Base-by-base conservation (phyloP, 2,888 invertebrate genomes). In the Ametastegia equiseti region DNA sequence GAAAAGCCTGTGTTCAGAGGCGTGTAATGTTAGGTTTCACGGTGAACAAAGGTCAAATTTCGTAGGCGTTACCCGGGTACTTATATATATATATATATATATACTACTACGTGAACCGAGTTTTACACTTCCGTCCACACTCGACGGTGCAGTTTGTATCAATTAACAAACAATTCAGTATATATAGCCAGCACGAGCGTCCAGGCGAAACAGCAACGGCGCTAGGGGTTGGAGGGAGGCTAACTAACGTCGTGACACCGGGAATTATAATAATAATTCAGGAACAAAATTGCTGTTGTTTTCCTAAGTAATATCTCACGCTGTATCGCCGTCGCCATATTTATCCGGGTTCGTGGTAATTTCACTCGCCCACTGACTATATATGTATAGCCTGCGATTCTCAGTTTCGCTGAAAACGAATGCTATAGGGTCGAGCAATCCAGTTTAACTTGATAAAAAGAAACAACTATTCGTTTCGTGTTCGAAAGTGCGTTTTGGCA, bases 381-480 rank as follows among this genome's bases (percentile, higher is more conserved):
- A n/a, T n/a, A n/a, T n/a, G 54, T 33, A 23, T n/a, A 45, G 27
- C 30, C 27, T 23, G 33, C 13, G 27, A 30, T 60, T 60, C 23
- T 19, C 67, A 36, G 39, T 19, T 39, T n/a, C 7, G 19, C 39
- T 60, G 60, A 19, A 65, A 81, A 81, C 65, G 63, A 57, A 75
- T 47, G 47, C 57, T 57, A 60, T 36, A 36, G 39, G 23, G 15
- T 81, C 83, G 82, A 81, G 83, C 84, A 86, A 86, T 87, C 83
- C 80, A 85, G 85, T 87, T 86, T 85, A 19, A 54, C 82, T 73
- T 54, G 47, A 54, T 67, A 67, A 78, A 83, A 80, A 45, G 67
- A 50, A 84, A n/a, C 73, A 71, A 30, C 65, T 63, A 79, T 54
- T 73, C 13, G 11, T 47, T 4, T n/a, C 47, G 27, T 19, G 30